A percentile compares a stretch with the other conserved stretches of the same genome.
Evolutionary conservation across 1,140 invertebrate genomes (phyloP).

Genomic region (Parapsyche elsis): DNA sequence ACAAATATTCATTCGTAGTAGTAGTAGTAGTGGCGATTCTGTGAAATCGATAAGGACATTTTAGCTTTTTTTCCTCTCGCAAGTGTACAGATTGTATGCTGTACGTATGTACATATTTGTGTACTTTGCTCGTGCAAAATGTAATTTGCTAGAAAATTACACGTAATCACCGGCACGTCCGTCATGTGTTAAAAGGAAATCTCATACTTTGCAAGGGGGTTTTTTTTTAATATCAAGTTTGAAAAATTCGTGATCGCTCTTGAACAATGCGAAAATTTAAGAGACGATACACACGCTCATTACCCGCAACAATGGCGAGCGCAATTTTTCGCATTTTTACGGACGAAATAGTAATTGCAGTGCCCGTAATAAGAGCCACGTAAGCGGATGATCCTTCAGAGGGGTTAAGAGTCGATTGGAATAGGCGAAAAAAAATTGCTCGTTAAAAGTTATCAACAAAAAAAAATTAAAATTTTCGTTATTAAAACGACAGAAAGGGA

Average conservation of each 20-base stretch:
- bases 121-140: no score
- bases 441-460: not conserved
- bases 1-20: no score
- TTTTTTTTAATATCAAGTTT: not conserved
- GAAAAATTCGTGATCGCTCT: not conserved
- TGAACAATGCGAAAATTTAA: conserved; percentile 11
- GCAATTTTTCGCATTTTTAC: conserved; percentile 13
- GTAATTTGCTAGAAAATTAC: no score
- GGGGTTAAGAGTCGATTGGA: no score
- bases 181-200: not conserved
- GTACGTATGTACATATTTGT: no score
- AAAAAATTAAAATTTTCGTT: not conserved
- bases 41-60: no score
- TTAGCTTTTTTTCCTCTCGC: not conserved
- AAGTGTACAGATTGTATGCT: not conserved
- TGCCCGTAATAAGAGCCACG: no score
- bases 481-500: not conserved
- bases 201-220: not conserved
- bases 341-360: not conserved
- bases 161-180: not conserved
- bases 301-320: not conserved
- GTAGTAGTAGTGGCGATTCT: no score
- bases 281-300: not conserved
- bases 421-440: not conserved
- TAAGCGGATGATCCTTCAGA: no score